phyloP scores from a whole-genome alignment of 2,797 vertebrate genomes.

The Tinamus major region DNA sequence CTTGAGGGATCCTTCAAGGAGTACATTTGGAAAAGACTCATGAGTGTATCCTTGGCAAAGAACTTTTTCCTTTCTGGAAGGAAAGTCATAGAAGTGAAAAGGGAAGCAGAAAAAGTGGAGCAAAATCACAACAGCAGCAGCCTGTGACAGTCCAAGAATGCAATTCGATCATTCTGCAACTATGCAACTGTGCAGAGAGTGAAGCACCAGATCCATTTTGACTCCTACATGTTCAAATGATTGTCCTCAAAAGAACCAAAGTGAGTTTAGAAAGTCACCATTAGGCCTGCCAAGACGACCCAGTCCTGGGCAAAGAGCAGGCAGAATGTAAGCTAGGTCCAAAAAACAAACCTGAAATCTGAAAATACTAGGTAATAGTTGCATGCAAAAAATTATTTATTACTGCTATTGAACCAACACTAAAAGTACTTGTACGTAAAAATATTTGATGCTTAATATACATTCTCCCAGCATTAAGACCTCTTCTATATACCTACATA shows the following conservation, averaged over 20 bases:
- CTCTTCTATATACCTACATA: neutral
- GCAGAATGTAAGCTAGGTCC: neutral
- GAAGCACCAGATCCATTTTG: neutral
- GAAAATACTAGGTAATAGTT: neutral
- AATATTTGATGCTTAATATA: neutral
- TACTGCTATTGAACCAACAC: neutral
- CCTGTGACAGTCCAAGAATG: neutral
- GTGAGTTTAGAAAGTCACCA: neutral
- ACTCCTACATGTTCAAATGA: neutral
- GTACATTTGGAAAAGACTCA: neutral
- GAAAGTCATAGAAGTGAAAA: neutral
- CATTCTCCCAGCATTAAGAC: neutral
- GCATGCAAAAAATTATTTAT: neutral
- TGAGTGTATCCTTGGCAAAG: neutral
- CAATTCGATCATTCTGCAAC: neutral
- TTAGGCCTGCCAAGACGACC: neutral
- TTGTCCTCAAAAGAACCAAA: neutral
- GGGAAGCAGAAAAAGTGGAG: neutral
- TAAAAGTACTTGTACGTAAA: neutral
- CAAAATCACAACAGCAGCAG: neutral
- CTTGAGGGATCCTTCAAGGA: neutral
- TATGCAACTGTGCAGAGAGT: neutral
- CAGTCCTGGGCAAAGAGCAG: neutral
- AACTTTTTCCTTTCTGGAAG: neutral
- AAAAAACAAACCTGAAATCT: no score